These are phyloP conservation scores for Drosophila pectinifera DNA, from an alignment of 1,140 invertebrate genomes.

Conservation along the genomic window DNA sequence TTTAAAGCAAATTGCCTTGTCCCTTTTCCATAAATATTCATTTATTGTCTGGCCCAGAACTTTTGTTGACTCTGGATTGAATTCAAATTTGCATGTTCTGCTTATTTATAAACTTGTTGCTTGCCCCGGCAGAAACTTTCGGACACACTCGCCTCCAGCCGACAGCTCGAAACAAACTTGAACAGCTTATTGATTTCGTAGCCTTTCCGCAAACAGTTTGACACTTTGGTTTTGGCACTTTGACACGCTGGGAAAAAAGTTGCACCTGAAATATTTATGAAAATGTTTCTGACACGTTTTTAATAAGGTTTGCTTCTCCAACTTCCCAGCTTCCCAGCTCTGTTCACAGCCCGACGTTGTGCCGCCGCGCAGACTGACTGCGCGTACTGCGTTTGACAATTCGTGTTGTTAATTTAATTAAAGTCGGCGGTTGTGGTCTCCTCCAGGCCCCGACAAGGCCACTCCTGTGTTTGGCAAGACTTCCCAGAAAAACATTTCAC, in stretches of 20 bases:
- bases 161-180: slow-evolving; percentile 34
- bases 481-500: slow-evolving; percentile 32
- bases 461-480: slow-evolving; percentile 24
- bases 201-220: slow-evolving; percentile 57
- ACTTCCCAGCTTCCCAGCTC: no score
- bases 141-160: not conserved
- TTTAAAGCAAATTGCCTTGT: slow-evolving; percentile 11
- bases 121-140: slow-evolving; percentile 10
- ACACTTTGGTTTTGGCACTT: slow-evolving; percentile 67
- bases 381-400: slow-evolving; percentile 71
- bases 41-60: slow-evolving; percentile 34
- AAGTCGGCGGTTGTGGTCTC: slow-evolving; percentile 44
- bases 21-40: slow-evolving; percentile 51
- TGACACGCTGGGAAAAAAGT: slow-evolving; percentile 68
- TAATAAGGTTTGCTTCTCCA: slow-evolving; percentile 64
- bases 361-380: slow-evolving; percentile 31
- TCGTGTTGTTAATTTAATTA: slow-evolving; percentile 81
- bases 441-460: slow-evolving; percentile 6
- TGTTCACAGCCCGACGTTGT: slow-evolving; percentile 35
- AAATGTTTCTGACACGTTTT: slow-evolving; percentile 82
- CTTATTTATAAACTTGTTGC: slow-evolving; percentile 67
- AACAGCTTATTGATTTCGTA: slow-evolving; percentile 68
- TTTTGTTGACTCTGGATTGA: slow-evolving; percentile 49
- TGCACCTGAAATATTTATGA: slow-evolving; percentile 79
- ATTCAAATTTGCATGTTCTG: slow-evolving; percentile 42